Conservation (phyloP, 2,888 invertebrate species). For the Cerceris ruficornis region DNA sequence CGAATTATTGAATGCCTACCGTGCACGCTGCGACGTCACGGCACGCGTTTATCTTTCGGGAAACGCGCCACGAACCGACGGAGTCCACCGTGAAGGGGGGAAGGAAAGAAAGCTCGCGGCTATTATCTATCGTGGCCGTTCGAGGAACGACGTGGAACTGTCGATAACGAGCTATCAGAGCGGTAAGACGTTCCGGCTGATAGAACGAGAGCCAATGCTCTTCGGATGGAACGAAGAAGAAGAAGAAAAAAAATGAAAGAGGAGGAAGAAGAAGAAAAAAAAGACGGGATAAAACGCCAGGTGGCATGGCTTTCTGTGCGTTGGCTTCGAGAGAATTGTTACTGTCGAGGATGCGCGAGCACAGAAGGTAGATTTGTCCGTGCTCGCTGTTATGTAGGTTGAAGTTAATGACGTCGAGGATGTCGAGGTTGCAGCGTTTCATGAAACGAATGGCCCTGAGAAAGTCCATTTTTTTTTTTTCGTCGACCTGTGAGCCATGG, state of each 20-base stretch:
- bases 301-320: conserved; percentile 24
- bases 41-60: conserved; percentile 65
- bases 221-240: not conserved
- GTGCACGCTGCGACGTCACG: conserved; percentile 40
- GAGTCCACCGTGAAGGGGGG: conserved; percentile 2
- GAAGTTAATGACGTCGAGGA: conserved; percentile 7
- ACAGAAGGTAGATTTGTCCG: conserved; percentile 10
- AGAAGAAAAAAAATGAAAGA: not conserved
- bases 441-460: conserved; percentile 3
- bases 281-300: conserved; percentile 26
- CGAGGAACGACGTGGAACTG: conserved; percentile 31
- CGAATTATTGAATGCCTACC: conserved; percentile 58
- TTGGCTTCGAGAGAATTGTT: not conserved
- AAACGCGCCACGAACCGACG: conserved; percentile 52
- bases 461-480: conserved; percentile 1
- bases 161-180: conserved; percentile 66
- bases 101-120: conserved; percentile 34
- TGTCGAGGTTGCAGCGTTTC: conserved; percentile 1
- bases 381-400: not conserved
- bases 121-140: conserved; percentile 27
- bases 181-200: conserved; percentile 37
- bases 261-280: conserved; percentile 14
- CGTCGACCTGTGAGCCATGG: not conserved
- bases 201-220: conserved; percentile 27
- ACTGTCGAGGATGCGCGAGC: conserved; percentile 20